Percentiles rank a stretch among this genome's conserved stretches.
These are phyloP conservation scores for Ceyx melanurus DNA, from an alignment of 2,113 vertebrate species.

Conservation along the genomic window DNA sequence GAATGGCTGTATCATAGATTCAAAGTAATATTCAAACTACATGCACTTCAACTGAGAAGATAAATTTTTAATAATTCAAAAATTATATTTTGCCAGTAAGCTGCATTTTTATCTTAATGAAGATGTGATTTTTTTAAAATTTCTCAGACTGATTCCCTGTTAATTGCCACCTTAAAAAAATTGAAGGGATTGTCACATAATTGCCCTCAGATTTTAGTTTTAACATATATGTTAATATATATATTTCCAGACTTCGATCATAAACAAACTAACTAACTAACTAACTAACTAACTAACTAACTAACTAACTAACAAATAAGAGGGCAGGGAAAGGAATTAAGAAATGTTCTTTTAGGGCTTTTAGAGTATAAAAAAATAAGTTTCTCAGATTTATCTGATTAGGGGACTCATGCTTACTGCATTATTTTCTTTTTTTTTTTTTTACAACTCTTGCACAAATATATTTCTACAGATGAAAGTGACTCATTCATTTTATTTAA, in stretches of 20 bases:
- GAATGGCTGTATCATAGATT: background rate
- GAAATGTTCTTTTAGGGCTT: rapidly evolving
- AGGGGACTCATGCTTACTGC: rapidly evolving
- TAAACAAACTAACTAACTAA: no score
- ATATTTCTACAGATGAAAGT: background rate
- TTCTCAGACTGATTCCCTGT: background rate
- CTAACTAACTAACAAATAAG: background rate
- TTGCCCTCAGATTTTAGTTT: background rate
- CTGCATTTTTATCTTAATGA: background rate
- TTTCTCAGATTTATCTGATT: background rate
- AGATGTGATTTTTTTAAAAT: background rate
- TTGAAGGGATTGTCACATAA: background rate
- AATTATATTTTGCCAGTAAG: background rate
- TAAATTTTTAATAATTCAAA: background rate
- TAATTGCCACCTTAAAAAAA: background rate
- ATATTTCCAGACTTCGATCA: background rate
- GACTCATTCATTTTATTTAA: background rate
- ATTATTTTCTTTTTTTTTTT: background rate
- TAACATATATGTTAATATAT: background rate
- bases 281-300: background rate
- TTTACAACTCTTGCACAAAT: background rate
- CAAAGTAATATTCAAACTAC: background rate
- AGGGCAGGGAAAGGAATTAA: rapidly evolving
- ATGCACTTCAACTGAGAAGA: background rate
- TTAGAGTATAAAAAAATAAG: background rate